Evolutionary conservation across 2,113 vertebrate genomes (phyloP).

Genomic region (Porphyrio hochstetteri): DNA sequence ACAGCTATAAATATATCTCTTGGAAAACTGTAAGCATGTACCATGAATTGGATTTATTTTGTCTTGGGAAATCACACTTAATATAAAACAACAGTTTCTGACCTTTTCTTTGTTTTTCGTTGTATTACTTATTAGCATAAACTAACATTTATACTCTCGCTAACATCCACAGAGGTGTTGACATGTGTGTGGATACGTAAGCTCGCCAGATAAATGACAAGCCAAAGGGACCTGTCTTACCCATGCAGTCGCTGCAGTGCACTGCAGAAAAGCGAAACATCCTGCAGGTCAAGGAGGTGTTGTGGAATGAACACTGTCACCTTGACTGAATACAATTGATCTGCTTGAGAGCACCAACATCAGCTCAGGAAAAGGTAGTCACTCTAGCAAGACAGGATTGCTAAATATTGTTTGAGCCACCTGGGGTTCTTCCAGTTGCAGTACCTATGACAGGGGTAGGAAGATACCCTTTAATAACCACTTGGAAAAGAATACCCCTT

Average conservation of each 20-base stretch:
- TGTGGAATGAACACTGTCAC: background rate
- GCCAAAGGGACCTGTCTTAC: background rate
- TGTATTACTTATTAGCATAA: slow-evolving; percentile 54
- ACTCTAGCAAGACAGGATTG: background rate
- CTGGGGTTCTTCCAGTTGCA: background rate
- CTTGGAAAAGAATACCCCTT: background rate
- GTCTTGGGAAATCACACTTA: slow-evolving; percentile 34
- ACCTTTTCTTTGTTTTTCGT: slow-evolving; percentile 52
- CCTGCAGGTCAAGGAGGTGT: background rate
- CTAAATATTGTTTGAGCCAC: background rate
- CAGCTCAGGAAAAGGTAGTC: background rate
- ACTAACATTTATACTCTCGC: slow-evolving; percentile 30
- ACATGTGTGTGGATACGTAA: background rate
- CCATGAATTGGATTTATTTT: slow-evolving; percentile 17
- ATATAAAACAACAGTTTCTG: slow-evolving; percentile 46
- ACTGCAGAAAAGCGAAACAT: background rate
- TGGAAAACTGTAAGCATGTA: slow-evolving; percentile 17
- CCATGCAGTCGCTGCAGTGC: background rate
- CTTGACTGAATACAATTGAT: background rate
- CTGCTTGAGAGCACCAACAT: background rate
- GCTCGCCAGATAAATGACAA: background rate
- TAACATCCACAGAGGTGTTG: slow-evolving; percentile 26
- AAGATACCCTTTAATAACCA: background rate
- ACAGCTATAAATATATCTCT: slow-evolving; percentile 49
- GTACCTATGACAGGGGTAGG: background rate